Percentiles rank a stretch among this genome's conserved stretches.
These are phyloP conservation scores for Tyria jacobaeae DNA, from an alignment of 2,888 invertebrate species.

Conservation along the genomic window DNA sequence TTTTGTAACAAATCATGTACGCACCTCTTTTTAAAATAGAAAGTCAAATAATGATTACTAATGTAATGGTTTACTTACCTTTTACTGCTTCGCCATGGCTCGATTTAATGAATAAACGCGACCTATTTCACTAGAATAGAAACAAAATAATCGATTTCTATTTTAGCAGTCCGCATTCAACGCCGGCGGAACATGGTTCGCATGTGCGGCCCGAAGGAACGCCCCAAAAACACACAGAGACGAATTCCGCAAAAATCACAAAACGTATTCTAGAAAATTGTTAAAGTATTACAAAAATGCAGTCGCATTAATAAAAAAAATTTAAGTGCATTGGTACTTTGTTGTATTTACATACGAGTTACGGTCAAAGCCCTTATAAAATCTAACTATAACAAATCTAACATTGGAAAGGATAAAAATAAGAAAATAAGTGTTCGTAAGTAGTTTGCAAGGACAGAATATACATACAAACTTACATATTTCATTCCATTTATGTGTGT, in stretches of 20 bases:
- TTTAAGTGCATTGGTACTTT: too few species aligned
- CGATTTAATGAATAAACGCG: constrained; percentile 41
- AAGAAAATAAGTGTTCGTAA: too few species aligned
- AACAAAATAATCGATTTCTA: constrained; percentile 76
- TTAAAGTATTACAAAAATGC: too few species aligned
- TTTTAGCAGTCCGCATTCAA: constrained; percentile 64
- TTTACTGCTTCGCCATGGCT: constrained; percentile 36
- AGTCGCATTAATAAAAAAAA: too few species aligned
- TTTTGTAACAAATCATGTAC: not conserved
- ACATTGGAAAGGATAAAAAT: too few species aligned
- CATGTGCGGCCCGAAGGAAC: constrained; percentile 75
- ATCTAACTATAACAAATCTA: too few species aligned
- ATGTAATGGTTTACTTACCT: constrained; percentile 33
- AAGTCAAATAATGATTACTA: not conserved
- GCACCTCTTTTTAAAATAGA: not conserved
- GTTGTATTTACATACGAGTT: too few species aligned
- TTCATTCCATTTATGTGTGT: too few species aligned
- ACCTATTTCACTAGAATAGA: constrained; percentile 71
- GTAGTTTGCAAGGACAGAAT: too few species aligned
- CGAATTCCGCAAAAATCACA: constrained; percentile 50
- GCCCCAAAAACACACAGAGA: constrained; percentile 62
- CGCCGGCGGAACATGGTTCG: constrained; percentile 63
- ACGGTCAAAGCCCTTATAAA: too few species aligned
- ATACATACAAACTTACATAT: too few species aligned
- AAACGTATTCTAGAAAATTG: too few species aligned